Percentiles rank a stretch among this genome's conserved stretches.
Conservation (phyloP, 2,888 invertebrate genomes). For the Abscondita cerata region DNA sequence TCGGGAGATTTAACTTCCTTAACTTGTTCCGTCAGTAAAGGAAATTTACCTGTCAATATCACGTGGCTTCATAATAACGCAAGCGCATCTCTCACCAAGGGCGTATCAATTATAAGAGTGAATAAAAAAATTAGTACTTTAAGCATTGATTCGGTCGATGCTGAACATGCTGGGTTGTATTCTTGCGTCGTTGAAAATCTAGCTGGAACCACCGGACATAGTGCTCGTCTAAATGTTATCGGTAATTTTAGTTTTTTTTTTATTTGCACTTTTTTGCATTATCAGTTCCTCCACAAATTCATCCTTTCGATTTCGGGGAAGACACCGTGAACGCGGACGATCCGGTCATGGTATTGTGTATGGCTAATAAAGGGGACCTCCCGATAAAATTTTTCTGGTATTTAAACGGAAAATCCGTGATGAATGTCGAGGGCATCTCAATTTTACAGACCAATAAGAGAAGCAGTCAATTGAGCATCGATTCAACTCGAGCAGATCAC, state of each 20-base stretch:
- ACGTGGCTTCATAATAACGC: constrained; percentile 69
- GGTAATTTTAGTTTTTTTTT: constrained; percentile 32
- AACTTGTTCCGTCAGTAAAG: constrained; percentile 75
- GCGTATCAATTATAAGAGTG: constrained; percentile 66
- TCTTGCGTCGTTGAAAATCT: constrained; percentile 73
- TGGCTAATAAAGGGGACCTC: constrained; percentile 73
- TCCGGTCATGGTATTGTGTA: constrained; percentile 69
- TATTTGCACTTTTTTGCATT: constrained; percentile 30
- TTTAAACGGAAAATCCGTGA: constrained; percentile 63
- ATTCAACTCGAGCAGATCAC: constrained; percentile 63
- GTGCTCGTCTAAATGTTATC: constrained; percentile 40
- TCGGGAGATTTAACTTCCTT: constrained; percentile 77
- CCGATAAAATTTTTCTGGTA: constrained; percentile 76
- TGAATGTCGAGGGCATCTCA: constrained; percentile 57
- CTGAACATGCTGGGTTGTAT: constrained; percentile 74
- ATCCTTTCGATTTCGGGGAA: constrained; percentile 71
- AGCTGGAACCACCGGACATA: constrained; percentile 67
- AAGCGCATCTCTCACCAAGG: constrained; percentile 59
- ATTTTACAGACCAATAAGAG: constrained; percentile 65
- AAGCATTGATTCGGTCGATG: constrained; percentile 75
- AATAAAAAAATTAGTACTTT: constrained; percentile 71
- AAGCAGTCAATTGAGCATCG: constrained; percentile 66
- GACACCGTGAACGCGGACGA: constrained; percentile 74
- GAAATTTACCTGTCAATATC: constrained; percentile 78
- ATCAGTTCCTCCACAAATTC: constrained; percentile 61